Conservation (phyloP, 2,113 vertebrate genomes). For the Xenopus borealis region DNA sequence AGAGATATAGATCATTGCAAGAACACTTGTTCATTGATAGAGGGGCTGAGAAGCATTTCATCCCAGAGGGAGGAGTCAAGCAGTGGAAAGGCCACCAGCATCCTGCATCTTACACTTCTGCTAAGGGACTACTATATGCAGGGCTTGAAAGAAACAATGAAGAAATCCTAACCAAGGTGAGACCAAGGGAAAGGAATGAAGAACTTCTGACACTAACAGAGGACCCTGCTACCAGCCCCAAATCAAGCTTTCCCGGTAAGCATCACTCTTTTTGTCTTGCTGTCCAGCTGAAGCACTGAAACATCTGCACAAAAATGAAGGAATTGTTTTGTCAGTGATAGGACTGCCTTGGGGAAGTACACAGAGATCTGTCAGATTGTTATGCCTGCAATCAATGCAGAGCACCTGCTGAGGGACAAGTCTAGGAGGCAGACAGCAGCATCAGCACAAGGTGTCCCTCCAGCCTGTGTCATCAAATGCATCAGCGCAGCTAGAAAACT, state of each 20-base stretch:
- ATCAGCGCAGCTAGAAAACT: not conserved
- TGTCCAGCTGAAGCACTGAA: not conserved
- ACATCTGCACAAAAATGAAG: not conserved
- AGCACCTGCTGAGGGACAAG: conserved; percentile 32
- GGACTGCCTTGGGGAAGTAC: conserved; percentile 11
- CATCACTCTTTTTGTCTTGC: not conserved
- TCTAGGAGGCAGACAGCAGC: not conserved
- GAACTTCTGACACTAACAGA: conserved; percentile 1
- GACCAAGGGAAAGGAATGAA: conserved; percentile 6
- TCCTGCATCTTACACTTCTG: conserved; percentile 22
- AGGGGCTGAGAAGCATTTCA: conserved; percentile 27
- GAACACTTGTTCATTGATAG: conserved; percentile 22
- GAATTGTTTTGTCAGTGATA: not conserved
- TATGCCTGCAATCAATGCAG: conserved; percentile 17
- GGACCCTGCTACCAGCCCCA: not conserved
- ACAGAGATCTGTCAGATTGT: not conserved
- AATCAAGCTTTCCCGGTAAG: conserved; percentile 12
- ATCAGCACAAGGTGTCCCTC: not conserved
- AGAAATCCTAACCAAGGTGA: not conserved
- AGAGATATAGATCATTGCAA: conserved; percentile 9
- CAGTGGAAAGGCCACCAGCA: conserved; percentile 23
- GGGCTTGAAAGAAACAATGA: not conserved
- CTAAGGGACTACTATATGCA: not conserved
- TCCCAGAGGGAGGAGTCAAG: conserved; percentile 44
- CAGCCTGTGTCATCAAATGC: not conserved